A percentile compares a stretch with the other conserved stretches of the same genome.
Evolutionary conservation across 2,888 invertebrate species (phyloP).

Genomic region (Hirtodrosophila cameraria): DNA sequence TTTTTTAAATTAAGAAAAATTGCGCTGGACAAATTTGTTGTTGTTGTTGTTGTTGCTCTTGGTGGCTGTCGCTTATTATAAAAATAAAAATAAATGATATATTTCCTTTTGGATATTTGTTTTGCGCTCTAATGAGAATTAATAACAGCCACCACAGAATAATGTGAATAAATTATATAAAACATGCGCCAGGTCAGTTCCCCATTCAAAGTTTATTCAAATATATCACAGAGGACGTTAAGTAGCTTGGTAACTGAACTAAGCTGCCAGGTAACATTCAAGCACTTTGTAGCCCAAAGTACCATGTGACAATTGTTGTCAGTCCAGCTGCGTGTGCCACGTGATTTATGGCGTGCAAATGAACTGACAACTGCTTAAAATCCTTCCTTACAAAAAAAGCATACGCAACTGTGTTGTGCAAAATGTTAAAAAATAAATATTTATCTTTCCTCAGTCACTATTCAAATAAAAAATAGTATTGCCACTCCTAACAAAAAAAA

Average conservation of each 20-base stretch:
- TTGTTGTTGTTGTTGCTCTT: not conserved
- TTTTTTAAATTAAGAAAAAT: constrained; percentile 64
- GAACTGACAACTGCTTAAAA: constrained; percentile 43
- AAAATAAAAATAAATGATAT: constrained; percentile 12
- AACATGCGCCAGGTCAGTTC: constrained; percentile 11
- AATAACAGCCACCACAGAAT: constrained; percentile 29
- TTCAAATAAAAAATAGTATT: too few species aligned
- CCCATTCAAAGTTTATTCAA: not conserved
- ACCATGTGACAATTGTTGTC: constrained; percentile 28
- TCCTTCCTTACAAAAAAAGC: constrained; percentile 5
- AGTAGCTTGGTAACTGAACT: constrained; percentile 24
- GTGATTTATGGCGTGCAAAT: constrained; percentile 52
- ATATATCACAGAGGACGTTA: not conserved
- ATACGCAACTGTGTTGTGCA: not conserved
- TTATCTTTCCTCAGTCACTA: not conserved
- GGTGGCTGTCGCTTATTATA: constrained; percentile 25
- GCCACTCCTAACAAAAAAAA: too few species aligned
- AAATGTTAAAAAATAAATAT: too few species aligned
- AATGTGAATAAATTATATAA: constrained; percentile 4
- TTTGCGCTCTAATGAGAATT: constrained; percentile 38
- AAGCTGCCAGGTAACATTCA: constrained; percentile 25
- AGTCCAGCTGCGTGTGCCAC: constrained; percentile 31
- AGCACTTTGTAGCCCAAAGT: not conserved
- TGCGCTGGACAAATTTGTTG: constrained; percentile 22
- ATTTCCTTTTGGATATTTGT: constrained; percentile 1